Conservation (phyloP, 2,797 vertebrate species). For the Hippocampus kuda region DNA sequence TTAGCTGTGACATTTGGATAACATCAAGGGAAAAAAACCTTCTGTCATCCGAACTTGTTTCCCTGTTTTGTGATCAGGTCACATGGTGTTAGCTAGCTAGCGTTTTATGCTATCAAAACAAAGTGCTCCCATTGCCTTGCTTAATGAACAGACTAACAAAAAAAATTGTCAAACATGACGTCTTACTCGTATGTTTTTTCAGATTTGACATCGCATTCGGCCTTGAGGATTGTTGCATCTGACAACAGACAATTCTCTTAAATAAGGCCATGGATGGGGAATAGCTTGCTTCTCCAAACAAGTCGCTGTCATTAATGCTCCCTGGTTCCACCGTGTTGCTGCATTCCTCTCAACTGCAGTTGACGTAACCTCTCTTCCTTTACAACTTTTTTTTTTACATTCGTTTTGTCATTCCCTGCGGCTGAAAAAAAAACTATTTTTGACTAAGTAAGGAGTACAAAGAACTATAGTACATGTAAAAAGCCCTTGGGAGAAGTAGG, state of each 20-base stretch:
- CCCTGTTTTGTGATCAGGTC: background rate
- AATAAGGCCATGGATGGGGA: background rate
- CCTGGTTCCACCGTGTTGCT: background rate
- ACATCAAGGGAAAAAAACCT: no score
- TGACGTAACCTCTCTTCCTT: no score
- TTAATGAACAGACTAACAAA: background rate
- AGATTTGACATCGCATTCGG: background rate
- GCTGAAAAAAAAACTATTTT: no score
- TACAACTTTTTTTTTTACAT: no score
- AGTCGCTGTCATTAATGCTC: no score
- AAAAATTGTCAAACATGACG: no score
- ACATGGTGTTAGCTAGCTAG: background rate
- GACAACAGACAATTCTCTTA: background rate
- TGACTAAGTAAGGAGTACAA: no score
- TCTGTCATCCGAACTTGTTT: background rate
- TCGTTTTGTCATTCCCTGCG: no score
- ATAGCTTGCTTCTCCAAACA: no score
- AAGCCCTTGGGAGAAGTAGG: no score
- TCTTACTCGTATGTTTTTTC: background rate
- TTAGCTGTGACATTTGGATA: no score
- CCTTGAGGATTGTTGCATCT: background rate
- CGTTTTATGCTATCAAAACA: background rate
- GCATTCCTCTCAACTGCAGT: constrained; percentile 24
- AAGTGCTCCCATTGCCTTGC: background rate
- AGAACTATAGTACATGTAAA: no score